Percentiles rank a stretch among this genome's conserved stretches.
These are phyloP conservation scores for Dendroctonus ponderosae DNA, from an alignment of 1,140 invertebrate genomes.

Conservation along the genomic window DNA sequence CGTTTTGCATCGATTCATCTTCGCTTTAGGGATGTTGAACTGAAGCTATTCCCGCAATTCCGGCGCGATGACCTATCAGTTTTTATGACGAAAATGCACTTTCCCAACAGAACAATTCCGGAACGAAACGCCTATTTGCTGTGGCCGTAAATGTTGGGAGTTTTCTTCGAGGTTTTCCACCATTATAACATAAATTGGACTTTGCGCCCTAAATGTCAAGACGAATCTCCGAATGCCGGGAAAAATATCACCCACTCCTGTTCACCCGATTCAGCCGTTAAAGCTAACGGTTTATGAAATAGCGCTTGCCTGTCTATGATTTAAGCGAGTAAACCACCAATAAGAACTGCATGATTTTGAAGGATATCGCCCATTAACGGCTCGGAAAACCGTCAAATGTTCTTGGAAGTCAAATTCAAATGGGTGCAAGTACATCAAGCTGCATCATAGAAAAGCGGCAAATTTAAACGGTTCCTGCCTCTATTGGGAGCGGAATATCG, in stretches of 20 bases:
- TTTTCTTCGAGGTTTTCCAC: constrained; percentile 14
- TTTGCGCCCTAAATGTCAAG: constrained; percentile 17
- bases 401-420: not conserved
- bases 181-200: constrained; percentile 24
- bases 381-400: too few species aligned
- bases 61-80: not conserved
- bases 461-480: constrained; percentile 5
- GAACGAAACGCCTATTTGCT: constrained; percentile 5
- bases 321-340: not conserved
- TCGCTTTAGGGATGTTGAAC: too few species aligned
- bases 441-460: constrained; percentile 7
- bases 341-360: too few species aligned
- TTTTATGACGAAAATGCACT: not conserved
- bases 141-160: constrained; percentile 8
- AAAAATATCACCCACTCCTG: constrained; percentile 7
- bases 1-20: too few species aligned
- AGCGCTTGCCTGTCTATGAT: not conserved
- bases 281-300: not conserved
- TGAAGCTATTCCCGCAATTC: too few species aligned
- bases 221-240: constrained; percentile 8
- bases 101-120: constrained; percentile 1
- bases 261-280: too few species aligned
- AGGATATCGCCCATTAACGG: too few species aligned
- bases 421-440: not conserved
- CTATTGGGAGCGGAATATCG: not conserved